Base-by-base conservation (phyloP, 1,140 invertebrate species). In the Ooceraea biroi region DNA sequence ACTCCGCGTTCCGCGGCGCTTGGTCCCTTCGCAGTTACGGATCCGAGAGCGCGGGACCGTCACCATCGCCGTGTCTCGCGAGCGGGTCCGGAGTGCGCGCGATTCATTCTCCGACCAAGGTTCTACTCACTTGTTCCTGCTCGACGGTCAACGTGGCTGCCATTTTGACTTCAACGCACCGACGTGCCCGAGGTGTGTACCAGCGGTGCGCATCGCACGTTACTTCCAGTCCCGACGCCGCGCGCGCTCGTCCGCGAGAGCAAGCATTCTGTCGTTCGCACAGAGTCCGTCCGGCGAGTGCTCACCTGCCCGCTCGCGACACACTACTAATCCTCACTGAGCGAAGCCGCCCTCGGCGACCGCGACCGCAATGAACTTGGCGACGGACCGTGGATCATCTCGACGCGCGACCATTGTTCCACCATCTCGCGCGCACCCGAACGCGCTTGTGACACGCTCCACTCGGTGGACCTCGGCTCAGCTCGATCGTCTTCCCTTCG, bases 111-210 rank as follows among this genome's bases (percentile, higher is more conserved):
- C 36, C 36, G 36, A 36, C 44, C 36, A 44, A 25, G 17, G 90
- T 87, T 36, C 90, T 84, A 95, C 95, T 96, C 93, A 96, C 96
- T 95, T 96, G 95, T 92, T 96, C 96, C 92, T 96, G 96, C 92
- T 96, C 96, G 92, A 95, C 95, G 92, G 96, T 96, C 94, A 96
- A 94, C 90, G 95, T 95, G 94, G 96, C 95, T 94, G 96, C 96
- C 96, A 96, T 96, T 86, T 94, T 95, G 92, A 88, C 91, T 90
- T 90, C 50, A 88, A 83, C 52, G 27, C 82, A 83, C 76, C 72
- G 83, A 82, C 78, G 73, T 85, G 87, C 65, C 60, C 71, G 74
- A 84, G 58, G 22, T 58, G 72, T 69, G 76, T 85, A 82, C 50
- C 61, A 44, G 41, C n/a, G 52, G 17, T 14, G 46, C 17, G 36